phyloP scores from a whole-genome alignment of 2,888 invertebrate species.

The Agrypnus murinus region DNA sequence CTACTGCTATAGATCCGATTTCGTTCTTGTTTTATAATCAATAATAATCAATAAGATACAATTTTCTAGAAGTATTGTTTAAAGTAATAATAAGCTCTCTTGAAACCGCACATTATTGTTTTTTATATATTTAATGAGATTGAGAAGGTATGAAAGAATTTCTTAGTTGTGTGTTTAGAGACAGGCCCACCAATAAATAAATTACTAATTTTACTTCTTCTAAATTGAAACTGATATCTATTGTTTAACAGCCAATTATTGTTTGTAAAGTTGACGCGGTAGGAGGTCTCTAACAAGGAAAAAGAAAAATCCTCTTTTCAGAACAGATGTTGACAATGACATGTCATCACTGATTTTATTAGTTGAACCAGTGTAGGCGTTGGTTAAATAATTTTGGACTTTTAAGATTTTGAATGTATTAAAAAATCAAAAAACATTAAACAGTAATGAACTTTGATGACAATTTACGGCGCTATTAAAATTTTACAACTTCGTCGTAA shows the following conservation, averaged over 20 bases:
- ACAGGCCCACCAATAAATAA: too few relatives aligned
- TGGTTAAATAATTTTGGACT: too few relatives aligned
- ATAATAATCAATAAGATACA: constrained; percentile 31
- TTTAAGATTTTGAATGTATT: too few relatives aligned
- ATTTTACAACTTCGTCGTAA: too few relatives aligned
- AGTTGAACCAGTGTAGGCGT: not conserved
- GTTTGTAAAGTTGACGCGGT: constrained; percentile 14
- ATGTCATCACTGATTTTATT: constrained; percentile 3
- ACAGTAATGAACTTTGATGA: too few relatives aligned
- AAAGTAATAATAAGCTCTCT: not conserved
- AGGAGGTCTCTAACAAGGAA: constrained; percentile 9
- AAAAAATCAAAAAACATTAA: too few relatives aligned
- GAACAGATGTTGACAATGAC: not conserved
- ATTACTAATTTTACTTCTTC: not conserved
- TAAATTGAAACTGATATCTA: not conserved
- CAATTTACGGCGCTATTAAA: too few relatives aligned
- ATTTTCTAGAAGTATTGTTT: constrained; percentile 13
- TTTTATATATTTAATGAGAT: not conserved
- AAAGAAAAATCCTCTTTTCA: not conserved
- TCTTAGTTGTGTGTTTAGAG: too few relatives aligned
- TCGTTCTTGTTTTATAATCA: constrained; percentile 22
- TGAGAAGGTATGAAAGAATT: not conserved
- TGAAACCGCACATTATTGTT: not conserved
- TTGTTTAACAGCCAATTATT: constrained; percentile 3
- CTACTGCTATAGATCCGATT: constrained; percentile 20